Base-by-base conservation (phyloP, 2,113 vertebrate genomes). In the Chaenogobius annularis region DNA sequence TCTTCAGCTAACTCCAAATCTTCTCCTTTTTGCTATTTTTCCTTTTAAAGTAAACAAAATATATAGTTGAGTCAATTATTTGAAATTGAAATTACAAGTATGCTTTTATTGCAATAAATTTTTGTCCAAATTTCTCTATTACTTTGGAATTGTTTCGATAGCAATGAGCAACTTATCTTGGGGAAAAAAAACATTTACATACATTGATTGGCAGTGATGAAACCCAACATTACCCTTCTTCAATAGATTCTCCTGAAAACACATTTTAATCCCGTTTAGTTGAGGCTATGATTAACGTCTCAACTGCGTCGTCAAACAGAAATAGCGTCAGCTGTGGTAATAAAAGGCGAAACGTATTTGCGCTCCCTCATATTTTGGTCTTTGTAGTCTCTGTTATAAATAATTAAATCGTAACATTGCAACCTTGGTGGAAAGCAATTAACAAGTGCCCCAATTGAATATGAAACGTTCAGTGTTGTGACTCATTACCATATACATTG, bases 351-450 rank as follows among this genome's bases (percentile, higher is more conserved):
- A 66, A 63, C 62, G 70, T 63, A 70, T 74, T 78, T 82, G 56
- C 70, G 67, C 67, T 74, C 56, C 64, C 52, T 74, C 22, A 58
- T 58, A 58, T 58, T 54, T 58, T 58, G 55, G 22, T 12, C 55
- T 46, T 68, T 64, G 40, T 66, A 62, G 62, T 69, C 7, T 14
- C 23, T 68, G 20, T 10, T 52, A 78, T 78, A 52, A 85, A 85
- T 89, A 75, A 84, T 88, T 75, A 73, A 83, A 74, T 69, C 46
- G 47, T 73, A 35, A 70, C 20, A 71, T 68, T 81, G 80, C 73
- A 84, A 37, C 55, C 61, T 75, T 74, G 83, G 82, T 77, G 81
- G 48, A 26, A 62, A 75, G 44, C 70, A 79, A 79, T 73, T 83
- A 69, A 81, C 63, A 64, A 78, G 35, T 52, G 52, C 6, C 10